Conservation (phyloP, 2,888 invertebrate species). For the Aphrophora alni region DNA sequence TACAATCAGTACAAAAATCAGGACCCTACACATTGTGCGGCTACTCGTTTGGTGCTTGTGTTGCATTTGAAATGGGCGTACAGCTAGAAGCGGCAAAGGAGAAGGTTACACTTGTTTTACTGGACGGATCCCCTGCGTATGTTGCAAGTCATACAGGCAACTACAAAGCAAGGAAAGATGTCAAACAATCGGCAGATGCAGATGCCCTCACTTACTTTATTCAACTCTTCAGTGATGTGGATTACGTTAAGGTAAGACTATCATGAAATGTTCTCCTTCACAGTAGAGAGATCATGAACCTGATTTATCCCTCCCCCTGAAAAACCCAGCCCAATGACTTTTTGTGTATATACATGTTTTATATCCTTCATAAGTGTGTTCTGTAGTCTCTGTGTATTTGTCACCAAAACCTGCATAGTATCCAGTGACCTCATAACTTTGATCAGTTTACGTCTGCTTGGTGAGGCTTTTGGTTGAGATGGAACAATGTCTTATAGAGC, state of each 20-base stretch:
- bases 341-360: too few species aligned
- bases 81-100: conserved; percentile 70
- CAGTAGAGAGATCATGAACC: too few species aligned
- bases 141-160: conserved; percentile 77
- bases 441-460: too few species aligned
- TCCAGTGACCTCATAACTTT: too few species aligned
- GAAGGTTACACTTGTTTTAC: conserved; percentile 69
- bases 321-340: too few species aligned
- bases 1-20: conserved; percentile 75
- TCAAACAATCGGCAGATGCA: conserved; percentile 58
- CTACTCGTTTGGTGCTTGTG: conserved; percentile 94
- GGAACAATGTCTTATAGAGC: too few species aligned
- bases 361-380: too few species aligned
- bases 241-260: conserved; percentile 72
- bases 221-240: conserved; percentile 74
- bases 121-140: conserved; percentile 91
- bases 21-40: conserved; percentile 91
- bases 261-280: conserved; percentile 18
- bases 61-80: conserved; percentile 94
- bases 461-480: too few species aligned
- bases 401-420: too few species aligned
- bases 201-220: conserved; percentile 82
- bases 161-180: conserved; percentile 64
- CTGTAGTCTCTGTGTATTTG: too few species aligned
- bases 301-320: too few species aligned